A percentile compares a stretch with the other conserved stretches of the same genome.
Conservation (phyloP, 2,113 vertebrate genomes). For the Myotis lucifugus region DNA sequence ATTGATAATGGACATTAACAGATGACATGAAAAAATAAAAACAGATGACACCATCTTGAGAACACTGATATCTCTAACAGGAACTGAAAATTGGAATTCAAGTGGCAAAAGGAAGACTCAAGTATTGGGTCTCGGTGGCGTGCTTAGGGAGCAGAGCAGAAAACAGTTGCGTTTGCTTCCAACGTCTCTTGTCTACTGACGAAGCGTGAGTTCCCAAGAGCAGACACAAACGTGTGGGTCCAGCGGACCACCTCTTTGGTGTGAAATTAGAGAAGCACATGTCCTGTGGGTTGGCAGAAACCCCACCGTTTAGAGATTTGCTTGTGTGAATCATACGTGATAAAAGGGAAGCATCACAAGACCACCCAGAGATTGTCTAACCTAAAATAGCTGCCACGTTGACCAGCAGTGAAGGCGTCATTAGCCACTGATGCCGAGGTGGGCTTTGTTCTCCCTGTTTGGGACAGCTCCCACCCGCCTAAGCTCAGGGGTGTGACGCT, state of each 20-base stretch:
- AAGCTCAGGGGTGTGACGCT: accelerated
- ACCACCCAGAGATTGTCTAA: background rate
- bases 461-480: background rate
- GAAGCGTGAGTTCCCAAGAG: background rate
- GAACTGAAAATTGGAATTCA: background rate
- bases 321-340: background rate
- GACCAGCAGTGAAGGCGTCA: background rate
- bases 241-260: background rate
- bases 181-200: background rate
- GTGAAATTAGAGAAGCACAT: background rate
- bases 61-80: background rate
- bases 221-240: background rate
- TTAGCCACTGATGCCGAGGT: background rate
- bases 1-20: background rate
- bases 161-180: background rate
- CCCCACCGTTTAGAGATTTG: background rate
- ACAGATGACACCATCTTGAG: background rate
- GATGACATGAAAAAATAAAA: background rate
- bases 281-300: background rate
- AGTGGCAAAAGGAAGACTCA: background rate
- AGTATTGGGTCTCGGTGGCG: background rate
- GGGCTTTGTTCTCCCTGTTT: background rate
- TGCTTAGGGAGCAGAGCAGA: background rate
- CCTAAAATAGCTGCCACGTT: background rate
- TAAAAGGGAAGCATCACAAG: background rate